These are phyloP conservation scores for Macrobrachium nipponense DNA, from an alignment of 1,140 invertebrate species.

Conservation along the genomic window DNA sequence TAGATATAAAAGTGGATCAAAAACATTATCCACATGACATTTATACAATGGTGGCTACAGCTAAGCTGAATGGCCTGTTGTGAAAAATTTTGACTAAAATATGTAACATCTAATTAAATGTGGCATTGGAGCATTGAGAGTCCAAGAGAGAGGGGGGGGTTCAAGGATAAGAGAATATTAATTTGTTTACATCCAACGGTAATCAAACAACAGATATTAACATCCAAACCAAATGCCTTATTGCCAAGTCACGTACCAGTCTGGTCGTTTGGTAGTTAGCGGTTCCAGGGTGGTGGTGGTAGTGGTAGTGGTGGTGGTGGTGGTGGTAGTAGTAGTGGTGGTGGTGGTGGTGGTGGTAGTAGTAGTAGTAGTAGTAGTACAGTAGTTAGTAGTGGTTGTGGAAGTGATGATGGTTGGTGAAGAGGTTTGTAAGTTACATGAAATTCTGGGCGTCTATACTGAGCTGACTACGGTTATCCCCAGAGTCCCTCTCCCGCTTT, in stretches of 20 bases:
- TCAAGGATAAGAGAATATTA: no score
- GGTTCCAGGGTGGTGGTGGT: constrained; percentile 49
- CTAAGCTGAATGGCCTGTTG: no score
- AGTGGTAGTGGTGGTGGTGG: constrained; percentile 38
- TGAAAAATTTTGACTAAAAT: no score
- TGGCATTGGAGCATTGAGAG: no score
- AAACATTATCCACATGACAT: no score
- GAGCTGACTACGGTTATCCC: constrained; percentile 55
- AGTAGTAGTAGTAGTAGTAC: constrained; percentile 43
- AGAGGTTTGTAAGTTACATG: constrained; percentile 59
- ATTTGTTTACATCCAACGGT: no score
- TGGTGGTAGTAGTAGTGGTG: constrained; percentile 38
- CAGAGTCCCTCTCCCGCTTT: constrained; percentile 54
- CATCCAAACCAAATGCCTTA: constrained; percentile 46
- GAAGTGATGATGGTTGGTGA: constrained; percentile 44
- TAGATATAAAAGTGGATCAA: no score
- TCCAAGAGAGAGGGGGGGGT: no score
- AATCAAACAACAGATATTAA: no score
- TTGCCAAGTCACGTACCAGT: constrained; percentile 61
- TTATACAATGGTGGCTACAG: no score
- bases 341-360: constrained; percentile 48
- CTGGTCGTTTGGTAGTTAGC: constrained; percentile 58
- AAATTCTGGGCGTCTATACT: constrained; percentile 61
- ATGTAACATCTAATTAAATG: no score
- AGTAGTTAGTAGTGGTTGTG: constrained; percentile 37